Evolutionary conservation across 2,888 invertebrate genomes (phyloP), one percentile per base, ranked within the genome.

Genomic region (Zygogramma bicolorata): DNA sequence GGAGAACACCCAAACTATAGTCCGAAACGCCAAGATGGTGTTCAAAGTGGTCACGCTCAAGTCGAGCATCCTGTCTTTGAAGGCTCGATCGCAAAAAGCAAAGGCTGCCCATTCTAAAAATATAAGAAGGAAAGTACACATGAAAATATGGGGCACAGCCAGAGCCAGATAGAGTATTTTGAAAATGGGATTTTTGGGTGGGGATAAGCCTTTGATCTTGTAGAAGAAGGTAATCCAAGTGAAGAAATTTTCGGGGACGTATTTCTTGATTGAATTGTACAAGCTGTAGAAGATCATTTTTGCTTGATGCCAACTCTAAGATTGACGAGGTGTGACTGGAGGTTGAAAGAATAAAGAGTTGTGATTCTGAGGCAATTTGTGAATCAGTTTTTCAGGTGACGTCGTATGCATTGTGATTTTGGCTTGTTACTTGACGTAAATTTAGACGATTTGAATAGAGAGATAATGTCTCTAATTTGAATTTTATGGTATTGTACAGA

Each of bases 41-140:
- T 71, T 62, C 62, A 77, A 42, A 13, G 46, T 49, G 1, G 46
- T 27, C 6, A 74, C 25, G 6, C 68, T 66, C 10, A 73, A 29
- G 22, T 10, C 66, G 18, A 70, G 22, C 62, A 77, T 72, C 22
- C 65, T 49, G 2, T 7, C n/a, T 60, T 68, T 73, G 2, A 71
- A 70, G 20, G 66, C 63, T 25, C 61, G 65, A 20, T 60, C 34
- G 18, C 7, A 18, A 2, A 34, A 8, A 13, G 65, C 20, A 6
- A 77, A 31, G 10, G 62, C 53, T 3, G 49, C 15, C 46, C 62
- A 62, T 20, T 70, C 69, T 46, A 68, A 65, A 7, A 46, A 25
- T 5, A 57, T 29, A 3, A 62, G 10, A 1, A 71, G 8, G 27
- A 69, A 46, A 2, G 62, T 59, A 3, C 67, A 58, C 15, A 59